phyloP scores from a whole-genome alignment of 2,113 vertebrate species.

The Suncus etruscus region DNA sequence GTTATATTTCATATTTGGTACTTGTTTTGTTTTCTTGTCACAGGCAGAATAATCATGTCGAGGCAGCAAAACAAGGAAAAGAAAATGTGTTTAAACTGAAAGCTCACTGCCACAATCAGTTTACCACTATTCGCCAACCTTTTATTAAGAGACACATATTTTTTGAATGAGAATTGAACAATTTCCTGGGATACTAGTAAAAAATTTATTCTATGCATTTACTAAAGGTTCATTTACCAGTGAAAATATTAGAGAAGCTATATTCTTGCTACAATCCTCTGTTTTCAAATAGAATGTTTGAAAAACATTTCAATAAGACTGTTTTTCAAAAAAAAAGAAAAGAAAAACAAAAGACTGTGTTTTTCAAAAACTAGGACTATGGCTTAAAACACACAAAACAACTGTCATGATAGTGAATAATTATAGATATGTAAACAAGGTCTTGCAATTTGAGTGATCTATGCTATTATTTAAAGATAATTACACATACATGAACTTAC shows the following conservation, averaged over 20 bases:
- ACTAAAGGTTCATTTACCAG: background rate
- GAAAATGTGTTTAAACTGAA: background rate
- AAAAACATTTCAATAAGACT: conserved; percentile 31
- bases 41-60: background rate
- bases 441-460: background rate
- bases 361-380: too few species aligned
- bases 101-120: background rate
- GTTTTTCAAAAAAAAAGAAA: background rate
- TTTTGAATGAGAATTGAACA: background rate
- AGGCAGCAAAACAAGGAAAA: background rate
- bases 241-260: conserved; percentile 3
- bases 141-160: background rate
- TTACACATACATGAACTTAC: background rate
- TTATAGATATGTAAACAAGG: too few species aligned
- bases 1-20: background rate
- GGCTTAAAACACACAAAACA: too few species aligned
- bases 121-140: background rate
- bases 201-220: conserved; percentile 5
- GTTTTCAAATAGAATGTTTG: conserved; percentile 28
- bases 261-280: background rate
- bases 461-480: background rate
- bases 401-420: too few species aligned
- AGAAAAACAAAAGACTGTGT: too few species aligned
- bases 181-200: background rate
- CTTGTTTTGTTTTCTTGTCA: conserved; percentile 25